Conservation (phyloP, 1,140 invertebrate species). For the Campoletis sonorensis region DNA sequence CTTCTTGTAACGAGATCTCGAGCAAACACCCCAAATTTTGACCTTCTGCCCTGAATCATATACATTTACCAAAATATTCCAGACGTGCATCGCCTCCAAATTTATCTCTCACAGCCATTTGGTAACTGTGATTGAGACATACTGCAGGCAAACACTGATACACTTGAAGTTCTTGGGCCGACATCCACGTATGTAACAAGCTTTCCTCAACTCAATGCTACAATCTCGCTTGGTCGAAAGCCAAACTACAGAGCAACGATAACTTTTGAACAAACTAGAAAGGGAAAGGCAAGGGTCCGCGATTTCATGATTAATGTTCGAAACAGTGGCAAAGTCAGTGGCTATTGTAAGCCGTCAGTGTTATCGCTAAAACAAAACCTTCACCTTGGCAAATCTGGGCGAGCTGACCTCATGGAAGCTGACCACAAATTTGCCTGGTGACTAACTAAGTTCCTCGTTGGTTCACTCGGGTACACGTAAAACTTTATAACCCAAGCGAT, state of each 20-base stretch:
- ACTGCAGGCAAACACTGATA: background rate
- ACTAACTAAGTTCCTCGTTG: slow-evolving; percentile 24
- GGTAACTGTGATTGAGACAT: background rate
- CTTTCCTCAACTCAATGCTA: slow-evolving; percentile 41
- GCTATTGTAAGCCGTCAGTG: slow-evolving; percentile 2
- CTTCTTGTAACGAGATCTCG: too few relatives aligned
- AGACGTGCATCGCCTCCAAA: background rate
- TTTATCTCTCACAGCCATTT: background rate
- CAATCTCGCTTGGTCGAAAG: slow-evolving; percentile 53
- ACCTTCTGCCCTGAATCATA: background rate
- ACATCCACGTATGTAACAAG: background rate
- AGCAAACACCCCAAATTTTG: background rate
- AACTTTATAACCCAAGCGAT: slow-evolving; percentile 10
- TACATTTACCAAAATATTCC: too few relatives aligned
- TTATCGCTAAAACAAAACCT: slow-evolving; percentile 12
- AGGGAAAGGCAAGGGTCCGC: slow-evolving; percentile 43
- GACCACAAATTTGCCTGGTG: slow-evolving; percentile 27
- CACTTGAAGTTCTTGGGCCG: background rate
- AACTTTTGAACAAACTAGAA: slow-evolving; percentile 29
- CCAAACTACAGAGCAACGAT: background rate
- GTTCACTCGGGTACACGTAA: background rate
- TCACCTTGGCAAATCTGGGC: background rate
- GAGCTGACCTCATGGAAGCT: slow-evolving; percentile 27
- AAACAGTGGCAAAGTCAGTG: slow-evolving; percentile 55
- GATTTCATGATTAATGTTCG: slow-evolving; percentile 64